These are phyloP conservation scores for Ochropleura plecta DNA, from an alignment of 2,888 invertebrate genomes.

Conservation along the genomic window DNA sequence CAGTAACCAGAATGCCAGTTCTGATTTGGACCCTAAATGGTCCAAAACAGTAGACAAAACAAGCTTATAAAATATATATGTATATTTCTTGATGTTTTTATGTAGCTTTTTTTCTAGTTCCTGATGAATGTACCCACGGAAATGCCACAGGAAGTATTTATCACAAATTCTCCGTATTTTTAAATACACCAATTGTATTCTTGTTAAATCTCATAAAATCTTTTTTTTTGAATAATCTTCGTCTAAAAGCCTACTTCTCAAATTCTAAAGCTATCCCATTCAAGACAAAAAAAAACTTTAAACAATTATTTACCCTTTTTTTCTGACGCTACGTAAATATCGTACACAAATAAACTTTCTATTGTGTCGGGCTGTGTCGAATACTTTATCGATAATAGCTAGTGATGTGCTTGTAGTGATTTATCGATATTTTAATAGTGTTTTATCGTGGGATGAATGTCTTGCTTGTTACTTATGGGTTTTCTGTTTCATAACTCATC, in stretches of 20 bases:
- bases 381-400: slow-evolving; percentile 86
- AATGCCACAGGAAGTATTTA: slow-evolving; percentile 1
- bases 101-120: neutral
- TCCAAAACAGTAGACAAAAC: too few species aligned
- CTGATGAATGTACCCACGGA: neutral
- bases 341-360: slow-evolving; percentile 87
- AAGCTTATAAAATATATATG: too few species aligned
- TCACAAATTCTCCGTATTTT: slow-evolving; percentile 2
- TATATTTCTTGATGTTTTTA: neutral
- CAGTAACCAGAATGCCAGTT: too few species aligned
- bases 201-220: slow-evolving; percentile 14
- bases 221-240: slow-evolving; percentile 2
- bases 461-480: slow-evolving; percentile 6
- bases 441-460: slow-evolving; percentile 17
- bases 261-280: slow-evolving; percentile 36
- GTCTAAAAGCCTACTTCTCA: slow-evolving; percentile 11
- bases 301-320: slow-evolving; percentile 69
- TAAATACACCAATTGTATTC: slow-evolving; percentile 11
- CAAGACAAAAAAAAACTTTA: slow-evolving; percentile 64
- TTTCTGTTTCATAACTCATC: slow-evolving; percentile 7
- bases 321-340: slow-evolving; percentile 74
- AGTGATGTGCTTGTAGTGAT: slow-evolving; percentile 66
- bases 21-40: too few species aligned
- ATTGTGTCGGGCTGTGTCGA: slow-evolving; percentile 86
- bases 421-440: slow-evolving; percentile 54